These are phyloP conservation scores for Drosophila pandora DNA, from an alignment of 1,140 invertebrate genomes.

Conservation along the genomic window DNA sequence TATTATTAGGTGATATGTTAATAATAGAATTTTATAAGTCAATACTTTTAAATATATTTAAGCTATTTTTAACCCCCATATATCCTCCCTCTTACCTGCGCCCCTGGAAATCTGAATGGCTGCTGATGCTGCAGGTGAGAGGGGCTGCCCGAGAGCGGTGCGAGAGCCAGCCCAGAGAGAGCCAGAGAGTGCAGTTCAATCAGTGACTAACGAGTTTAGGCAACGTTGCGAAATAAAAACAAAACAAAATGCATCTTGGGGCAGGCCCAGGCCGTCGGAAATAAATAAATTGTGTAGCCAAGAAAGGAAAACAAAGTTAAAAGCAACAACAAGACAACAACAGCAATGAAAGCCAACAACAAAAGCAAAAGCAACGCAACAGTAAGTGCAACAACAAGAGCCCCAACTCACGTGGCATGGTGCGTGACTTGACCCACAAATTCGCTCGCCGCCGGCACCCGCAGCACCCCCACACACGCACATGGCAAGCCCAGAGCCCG, in stretches of 20 bases:
- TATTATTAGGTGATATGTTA: too few species aligned
- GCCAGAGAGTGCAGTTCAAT: not conserved
- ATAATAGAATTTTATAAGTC: too few species aligned
- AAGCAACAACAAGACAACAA: not conserved
- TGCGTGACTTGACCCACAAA: constrained; percentile 30
- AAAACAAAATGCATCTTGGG: constrained; percentile 15
- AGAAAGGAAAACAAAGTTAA: not conserved
- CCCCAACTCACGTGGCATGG: constrained; percentile 30
- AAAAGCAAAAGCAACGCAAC: constrained; percentile 13
- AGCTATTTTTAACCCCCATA: not conserved
- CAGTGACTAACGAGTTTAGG: constrained; percentile 7
- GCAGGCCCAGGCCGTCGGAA: constrained; percentile 3
- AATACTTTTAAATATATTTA: too few species aligned
- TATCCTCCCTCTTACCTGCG: not conserved
- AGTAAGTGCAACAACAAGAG: constrained; percentile 25
- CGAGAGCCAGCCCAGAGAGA: not conserved
- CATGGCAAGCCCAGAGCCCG: constrained; percentile 1
- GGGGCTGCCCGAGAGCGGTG: not conserved
- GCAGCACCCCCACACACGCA: constrained; percentile 1
- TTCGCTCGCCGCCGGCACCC: not conserved
- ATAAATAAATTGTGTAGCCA: not conserved
- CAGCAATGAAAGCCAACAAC: not conserved
- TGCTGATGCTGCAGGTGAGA: not conserved
- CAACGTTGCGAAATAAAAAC: constrained; percentile 22
- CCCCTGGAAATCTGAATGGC: not conserved